Percentiles rank a stretch among this genome's conserved stretches.
phyloP scores from a whole-genome alignment of 2,797 vertebrate genomes.

The Prionace glauca region DNA sequence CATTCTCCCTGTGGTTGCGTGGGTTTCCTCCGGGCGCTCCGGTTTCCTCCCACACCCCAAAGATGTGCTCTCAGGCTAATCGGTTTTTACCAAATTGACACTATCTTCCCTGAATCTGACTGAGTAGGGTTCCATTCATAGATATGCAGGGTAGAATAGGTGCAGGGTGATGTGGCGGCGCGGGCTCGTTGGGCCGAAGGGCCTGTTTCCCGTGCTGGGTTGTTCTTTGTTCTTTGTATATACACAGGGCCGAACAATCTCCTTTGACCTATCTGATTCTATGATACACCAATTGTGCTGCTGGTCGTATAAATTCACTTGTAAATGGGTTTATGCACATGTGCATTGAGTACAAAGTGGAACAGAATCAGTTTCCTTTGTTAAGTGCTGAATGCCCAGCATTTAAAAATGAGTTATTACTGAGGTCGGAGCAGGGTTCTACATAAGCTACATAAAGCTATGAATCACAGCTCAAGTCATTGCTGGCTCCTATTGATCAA shows the following conservation, averaged over 20 bases:
- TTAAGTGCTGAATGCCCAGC: background rate
- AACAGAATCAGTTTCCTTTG: constrained; percentile 1
- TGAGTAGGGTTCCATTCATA: too few relatives aligned
- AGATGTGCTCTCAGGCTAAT: too few relatives aligned
- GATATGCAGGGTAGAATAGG: too few relatives aligned
- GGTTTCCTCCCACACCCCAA: too few relatives aligned
- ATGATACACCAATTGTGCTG: background rate
- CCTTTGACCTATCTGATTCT: background rate
- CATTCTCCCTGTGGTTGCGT: too few relatives aligned
- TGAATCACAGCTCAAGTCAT: constrained; percentile 29
- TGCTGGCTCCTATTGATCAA: constrained; percentile 6
- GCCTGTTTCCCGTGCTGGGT: too few relatives aligned
- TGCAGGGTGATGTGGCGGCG: too few relatives aligned
- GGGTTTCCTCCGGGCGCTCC: too few relatives aligned
- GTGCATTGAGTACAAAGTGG: background rate
- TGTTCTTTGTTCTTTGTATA: too few relatives aligned
- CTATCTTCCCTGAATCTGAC: too few relatives aligned
- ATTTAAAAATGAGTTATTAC: background rate
- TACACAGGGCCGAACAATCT: background rate
- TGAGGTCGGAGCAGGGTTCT: background rate
- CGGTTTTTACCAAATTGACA: too few relatives aligned
- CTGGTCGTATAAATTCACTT: background rate
- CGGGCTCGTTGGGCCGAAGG: too few relatives aligned
- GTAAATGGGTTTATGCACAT: background rate
- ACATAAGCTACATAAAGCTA: background rate